Conservation (phyloP, 2,888 invertebrate species). For the Drosophila flavopinicola region DNA sequence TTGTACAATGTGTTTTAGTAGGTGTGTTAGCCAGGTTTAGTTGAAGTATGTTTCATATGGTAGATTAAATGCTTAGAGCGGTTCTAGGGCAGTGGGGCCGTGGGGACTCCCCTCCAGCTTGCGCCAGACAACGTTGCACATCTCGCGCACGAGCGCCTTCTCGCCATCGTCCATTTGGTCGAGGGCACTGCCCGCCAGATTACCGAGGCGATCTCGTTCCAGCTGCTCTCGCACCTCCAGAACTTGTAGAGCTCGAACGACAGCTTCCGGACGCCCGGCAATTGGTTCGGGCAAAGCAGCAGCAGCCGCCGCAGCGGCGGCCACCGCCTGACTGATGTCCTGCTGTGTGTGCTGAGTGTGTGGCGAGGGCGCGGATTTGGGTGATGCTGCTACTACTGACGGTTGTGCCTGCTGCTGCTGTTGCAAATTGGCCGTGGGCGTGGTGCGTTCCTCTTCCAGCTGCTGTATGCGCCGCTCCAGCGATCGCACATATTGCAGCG, state of each 20-base stretch:
- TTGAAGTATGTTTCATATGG: slow-evolving; percentile 17
- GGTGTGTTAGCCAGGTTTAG: slow-evolving; percentile 51
- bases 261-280: slow-evolving; percentile 93
- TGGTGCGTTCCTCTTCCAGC: slow-evolving; percentile 90
- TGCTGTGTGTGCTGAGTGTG: slow-evolving; percentile 45
- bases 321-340: slow-evolving; percentile 60
- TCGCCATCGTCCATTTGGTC: slow-evolving; percentile 93
- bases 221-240: slow-evolving; percentile 95
- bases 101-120: slow-evolving; percentile 94
- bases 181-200: slow-evolving; percentile 76
- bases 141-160: slow-evolving; percentile 96
- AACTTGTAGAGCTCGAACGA: slow-evolving; percentile 96
- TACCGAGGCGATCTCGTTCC: slow-evolving; percentile 88
- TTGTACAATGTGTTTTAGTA: slow-evolving; percentile 75
- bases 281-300: slow-evolving; percentile 82
- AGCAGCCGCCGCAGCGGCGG: slow-evolving; percentile 65
- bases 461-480: slow-evolving; percentile 94
- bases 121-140: slow-evolving; percentile 98
- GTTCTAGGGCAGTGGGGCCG: slow-evolving; percentile 78
- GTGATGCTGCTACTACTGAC: slow-evolving; percentile 46
- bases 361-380: slow-evolving; percentile 57
- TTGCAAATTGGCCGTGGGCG: slow-evolving; percentile 65
- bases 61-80: slow-evolving; percentile 68
- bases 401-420: slow-evolving; percentile 54
- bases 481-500: slow-evolving; percentile 95